Percentiles rank a stretch among this genome's conserved stretches.
Evolutionary conservation across 2,888 invertebrate genomes (phyloP).

Genomic region (Acronicta aceris): DNA sequence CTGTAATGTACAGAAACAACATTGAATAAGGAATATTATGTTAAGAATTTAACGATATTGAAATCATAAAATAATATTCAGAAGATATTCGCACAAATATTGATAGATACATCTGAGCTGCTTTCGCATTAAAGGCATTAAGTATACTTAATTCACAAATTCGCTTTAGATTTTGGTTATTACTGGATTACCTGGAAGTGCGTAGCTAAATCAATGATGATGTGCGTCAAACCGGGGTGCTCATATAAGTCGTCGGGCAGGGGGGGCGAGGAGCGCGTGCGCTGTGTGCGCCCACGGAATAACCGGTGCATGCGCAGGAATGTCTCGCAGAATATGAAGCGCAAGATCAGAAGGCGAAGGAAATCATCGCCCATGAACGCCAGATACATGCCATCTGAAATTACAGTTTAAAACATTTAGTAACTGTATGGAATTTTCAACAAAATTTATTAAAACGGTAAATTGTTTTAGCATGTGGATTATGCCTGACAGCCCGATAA

Average conservation of each 20-base stretch:
- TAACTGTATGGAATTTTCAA: no score
- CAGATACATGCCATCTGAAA: conserved; percentile 88
- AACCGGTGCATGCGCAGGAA: conserved; percentile 96
- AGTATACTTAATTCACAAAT: neutral
- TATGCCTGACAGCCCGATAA: no score
- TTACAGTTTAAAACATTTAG: neutral
- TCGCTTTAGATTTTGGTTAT: neutral
- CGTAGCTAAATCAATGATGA: conserved; percentile 94
- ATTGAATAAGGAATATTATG: neutral
- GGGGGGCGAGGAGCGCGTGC: conserved; percentile 95
- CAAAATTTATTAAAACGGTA: no score
- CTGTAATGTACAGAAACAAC: conserved; percentile 33
- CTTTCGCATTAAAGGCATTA: conserved; percentile 2
- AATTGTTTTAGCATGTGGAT: no score
- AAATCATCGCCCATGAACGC: conserved; percentile 99
- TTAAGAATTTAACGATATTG: no score
- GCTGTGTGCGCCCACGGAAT: conserved; percentile 94
- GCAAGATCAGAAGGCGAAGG: conserved; percentile 95
- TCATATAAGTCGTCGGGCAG: conserved; percentile 96
- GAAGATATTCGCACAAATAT: conserved; percentile 6
- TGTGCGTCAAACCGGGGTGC: conserved; percentile 93
- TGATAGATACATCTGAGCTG: no score
- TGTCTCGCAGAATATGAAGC: conserved; percentile 98
- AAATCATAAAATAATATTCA: neutral
- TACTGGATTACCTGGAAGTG: conserved; percentile 93